A percentile compares a stretch with the other conserved stretches of the same genome.
These are phyloP conservation scores for Melieria picta DNA, from an alignment of 2,888 invertebrate species.

Conservation along the genomic window DNA sequence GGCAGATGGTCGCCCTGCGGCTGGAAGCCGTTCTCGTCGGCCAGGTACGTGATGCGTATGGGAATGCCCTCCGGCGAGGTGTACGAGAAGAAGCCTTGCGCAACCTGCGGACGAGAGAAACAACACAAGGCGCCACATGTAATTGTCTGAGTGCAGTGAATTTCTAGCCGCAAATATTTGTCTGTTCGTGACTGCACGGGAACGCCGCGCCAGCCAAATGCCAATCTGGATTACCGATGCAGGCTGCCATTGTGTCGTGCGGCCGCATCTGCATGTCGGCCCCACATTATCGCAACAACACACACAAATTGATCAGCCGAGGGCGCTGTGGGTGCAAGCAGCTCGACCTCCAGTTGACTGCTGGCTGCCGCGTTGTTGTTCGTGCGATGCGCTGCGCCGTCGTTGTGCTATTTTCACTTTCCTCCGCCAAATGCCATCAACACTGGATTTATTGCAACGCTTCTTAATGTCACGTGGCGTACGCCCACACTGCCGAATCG, in stretches of 20 bases:
- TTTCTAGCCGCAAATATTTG: neutral
- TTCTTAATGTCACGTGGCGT: constrained; percentile 34
- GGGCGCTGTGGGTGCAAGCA: neutral
- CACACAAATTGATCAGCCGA: constrained; percentile 24
- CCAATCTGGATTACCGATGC: constrained; percentile 29
- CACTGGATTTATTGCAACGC: constrained; percentile 28
- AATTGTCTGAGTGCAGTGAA: neutral
- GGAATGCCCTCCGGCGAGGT: constrained; percentile 72
- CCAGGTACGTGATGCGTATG: constrained; percentile 72
- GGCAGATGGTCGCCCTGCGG: constrained; percentile 68
- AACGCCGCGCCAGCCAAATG: constrained; percentile 18
- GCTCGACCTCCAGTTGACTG: neutral
- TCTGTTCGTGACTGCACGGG: constrained; percentile 13
- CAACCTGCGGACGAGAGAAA: constrained; percentile 61
- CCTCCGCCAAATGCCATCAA: neutral
- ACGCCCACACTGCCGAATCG: constrained; percentile 23
- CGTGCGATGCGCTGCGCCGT: neutral
- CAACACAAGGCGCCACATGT: neutral
- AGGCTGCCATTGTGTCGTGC: constrained; percentile 19
- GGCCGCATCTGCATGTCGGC: constrained; percentile 14
- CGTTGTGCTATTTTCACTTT: constrained; percentile 2
- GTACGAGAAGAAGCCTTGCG: constrained; percentile 73
- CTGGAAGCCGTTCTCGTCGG: constrained; percentile 78
- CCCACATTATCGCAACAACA: constrained; percentile 23
- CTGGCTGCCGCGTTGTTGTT: neutral